Evolutionary conservation across 2,888 invertebrate genomes (phyloP).

Genomic region (Sialis fuliginosa): DNA sequence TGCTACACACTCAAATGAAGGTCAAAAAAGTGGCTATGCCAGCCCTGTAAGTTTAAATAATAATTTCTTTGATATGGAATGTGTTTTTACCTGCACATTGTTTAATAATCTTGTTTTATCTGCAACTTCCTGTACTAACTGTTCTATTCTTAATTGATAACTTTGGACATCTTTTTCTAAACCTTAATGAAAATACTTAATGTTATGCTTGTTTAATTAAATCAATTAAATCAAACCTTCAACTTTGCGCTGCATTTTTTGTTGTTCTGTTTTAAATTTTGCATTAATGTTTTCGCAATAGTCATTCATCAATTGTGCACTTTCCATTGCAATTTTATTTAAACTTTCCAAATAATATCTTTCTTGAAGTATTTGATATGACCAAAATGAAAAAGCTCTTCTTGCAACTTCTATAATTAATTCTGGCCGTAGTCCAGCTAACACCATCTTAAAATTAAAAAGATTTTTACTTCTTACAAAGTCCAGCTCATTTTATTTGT

Average conservation of each 20-base stretch:
- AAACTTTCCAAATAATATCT: slow-evolving; percentile 1
- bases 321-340: slow-evolving; percentile 5
- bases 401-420: slow-evolving; percentile 23
- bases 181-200: slow-evolving; percentile 9
- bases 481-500: not conserved
- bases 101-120: slow-evolving; percentile 13
- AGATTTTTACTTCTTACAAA: not conserved
- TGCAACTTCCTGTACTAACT: slow-evolving; percentile 11
- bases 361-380: slow-evolving; percentile 21
- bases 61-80: no score
- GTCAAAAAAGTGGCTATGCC: no score
- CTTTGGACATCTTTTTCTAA: slow-evolving; percentile 13
- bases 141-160: slow-evolving; percentile 12
- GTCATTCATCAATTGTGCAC: slow-evolving; percentile 3
- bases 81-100: slow-evolving; percentile 11
- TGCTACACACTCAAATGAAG: no score
- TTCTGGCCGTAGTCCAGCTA: slow-evolving; percentile 26
- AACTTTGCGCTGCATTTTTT: slow-evolving; percentile 8
- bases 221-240: slow-evolving; percentile 7
- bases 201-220: not conserved
- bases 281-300: slow-evolving; percentile 6
- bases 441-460: slow-evolving; percentile 17
- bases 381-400: slow-evolving; percentile 25
- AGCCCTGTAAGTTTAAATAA: no score
- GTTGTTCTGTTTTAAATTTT: slow-evolving; percentile 9